Conservation (phyloP, 2,888 invertebrate species). For the Mythimna albipuncta region DNA sequence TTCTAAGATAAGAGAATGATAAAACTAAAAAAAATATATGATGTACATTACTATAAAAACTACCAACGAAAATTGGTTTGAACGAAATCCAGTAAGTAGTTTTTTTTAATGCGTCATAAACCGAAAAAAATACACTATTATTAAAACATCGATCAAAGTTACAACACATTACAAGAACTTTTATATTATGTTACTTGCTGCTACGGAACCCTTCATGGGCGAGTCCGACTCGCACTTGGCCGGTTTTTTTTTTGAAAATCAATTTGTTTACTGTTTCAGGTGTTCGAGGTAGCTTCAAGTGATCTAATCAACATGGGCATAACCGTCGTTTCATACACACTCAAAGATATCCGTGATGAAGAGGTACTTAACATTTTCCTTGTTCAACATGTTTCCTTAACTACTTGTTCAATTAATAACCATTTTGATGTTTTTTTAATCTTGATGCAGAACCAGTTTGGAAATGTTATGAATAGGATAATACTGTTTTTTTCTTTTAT, state of each 20-base stretch:
- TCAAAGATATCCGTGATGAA: slow-evolving; percentile 98
- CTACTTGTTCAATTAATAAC: slow-evolving; percentile 7
- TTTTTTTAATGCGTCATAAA: no score
- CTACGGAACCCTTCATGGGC: no score
- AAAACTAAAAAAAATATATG: no score
- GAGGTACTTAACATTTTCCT: slow-evolving; percentile 92
- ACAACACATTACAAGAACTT: no score
- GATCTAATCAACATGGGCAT: slow-evolving; percentile 99
- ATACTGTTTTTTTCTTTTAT: not conserved
- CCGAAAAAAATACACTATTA: no score
- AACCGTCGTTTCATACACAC: slow-evolving; percentile 98
- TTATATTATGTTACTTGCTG: no score
- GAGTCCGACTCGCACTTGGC: no score
- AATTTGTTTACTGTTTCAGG: slow-evolving; percentile 81
- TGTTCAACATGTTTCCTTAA: slow-evolving; percentile 6
- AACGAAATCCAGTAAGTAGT: no score
- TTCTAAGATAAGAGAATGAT: no score
- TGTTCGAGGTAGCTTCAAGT: slow-evolving; percentile 98
- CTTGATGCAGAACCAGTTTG: slow-evolving; percentile 10
- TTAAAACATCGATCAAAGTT: no score
- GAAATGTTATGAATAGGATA: not conserved
- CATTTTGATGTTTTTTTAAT: slow-evolving; percentile 8
- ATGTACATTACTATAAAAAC: no score
- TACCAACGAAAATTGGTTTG: no score
- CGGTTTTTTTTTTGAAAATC: not conserved